These are phyloP conservation scores for Spisula subtruncata DNA, from an alignment of 2,888 invertebrate genomes.

Conservation along the genomic window DNA sequence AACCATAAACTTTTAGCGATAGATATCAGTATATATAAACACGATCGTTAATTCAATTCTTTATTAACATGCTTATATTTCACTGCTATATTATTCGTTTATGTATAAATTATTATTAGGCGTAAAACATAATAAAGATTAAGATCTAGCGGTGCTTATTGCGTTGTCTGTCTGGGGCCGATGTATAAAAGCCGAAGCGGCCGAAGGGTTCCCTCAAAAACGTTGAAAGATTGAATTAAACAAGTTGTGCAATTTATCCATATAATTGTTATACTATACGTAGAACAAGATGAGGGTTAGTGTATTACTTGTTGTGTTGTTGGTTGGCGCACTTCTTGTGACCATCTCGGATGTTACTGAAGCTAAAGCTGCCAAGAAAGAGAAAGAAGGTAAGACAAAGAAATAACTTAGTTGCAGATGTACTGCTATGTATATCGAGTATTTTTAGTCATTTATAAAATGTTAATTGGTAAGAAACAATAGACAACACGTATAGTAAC, in stretches of 20 bases:
- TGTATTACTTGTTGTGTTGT: slow-evolving; percentile 8
- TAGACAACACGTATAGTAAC: too few species aligned
- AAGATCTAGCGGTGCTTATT: not conserved
- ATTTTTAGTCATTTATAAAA: too few species aligned
- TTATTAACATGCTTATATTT: not conserved
- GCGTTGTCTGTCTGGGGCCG: not conserved
- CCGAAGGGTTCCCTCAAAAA: not conserved
- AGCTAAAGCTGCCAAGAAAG: not conserved
- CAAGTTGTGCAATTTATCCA: not conserved
- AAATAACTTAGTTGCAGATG: too few species aligned
- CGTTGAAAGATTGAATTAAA: not conserved
- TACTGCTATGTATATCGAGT: too few species aligned
- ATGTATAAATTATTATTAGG: not conserved
- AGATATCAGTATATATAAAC: not conserved
- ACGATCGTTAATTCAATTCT: not conserved
- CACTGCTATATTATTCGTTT: not conserved
- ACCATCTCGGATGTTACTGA: not conserved
- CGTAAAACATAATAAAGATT: not conserved
- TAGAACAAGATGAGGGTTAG: slow-evolving; percentile 22
- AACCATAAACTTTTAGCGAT: not conserved
- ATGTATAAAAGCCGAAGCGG: not conserved
- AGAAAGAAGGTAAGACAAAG: not conserved
- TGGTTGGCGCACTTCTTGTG: slow-evolving; percentile 6
- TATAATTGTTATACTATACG: not conserved
- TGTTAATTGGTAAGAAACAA: too few species aligned